These are phyloP conservation scores for Urocolius indicus DNA, from an alignment of 2,113 vertebrate genomes.

Conservation along the genomic window DNA sequence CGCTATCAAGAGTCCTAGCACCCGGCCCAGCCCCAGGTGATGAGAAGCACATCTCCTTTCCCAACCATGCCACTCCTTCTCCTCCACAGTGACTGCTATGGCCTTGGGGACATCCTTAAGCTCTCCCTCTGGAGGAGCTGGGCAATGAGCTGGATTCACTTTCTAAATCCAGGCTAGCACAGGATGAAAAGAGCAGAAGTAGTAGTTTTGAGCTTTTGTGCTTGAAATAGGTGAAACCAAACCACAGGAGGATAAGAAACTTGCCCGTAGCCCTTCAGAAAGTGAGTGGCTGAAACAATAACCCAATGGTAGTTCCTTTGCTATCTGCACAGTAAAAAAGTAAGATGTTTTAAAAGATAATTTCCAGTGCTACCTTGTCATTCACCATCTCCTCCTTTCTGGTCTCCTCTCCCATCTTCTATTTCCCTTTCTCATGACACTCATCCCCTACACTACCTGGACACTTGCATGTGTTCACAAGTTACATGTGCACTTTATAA, in stretches of 20 bases:
- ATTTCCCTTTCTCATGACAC: neutral
- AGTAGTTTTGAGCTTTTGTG: neutral
- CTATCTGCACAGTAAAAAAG: neutral
- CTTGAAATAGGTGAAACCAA: rapidly evolving
- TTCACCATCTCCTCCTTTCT: neutral
- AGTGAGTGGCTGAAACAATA: neutral
- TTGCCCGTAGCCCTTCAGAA: neutral
- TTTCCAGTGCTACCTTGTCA: neutral
- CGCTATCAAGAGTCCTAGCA: neutral
- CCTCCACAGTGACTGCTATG: neutral
- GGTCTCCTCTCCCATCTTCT: neutral
- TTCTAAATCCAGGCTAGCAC: neutral
- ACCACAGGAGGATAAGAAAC: neutral
- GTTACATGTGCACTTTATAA: neutral
- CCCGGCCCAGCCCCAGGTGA: neutral
- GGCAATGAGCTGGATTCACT: neutral
- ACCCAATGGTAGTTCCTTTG: neutral
- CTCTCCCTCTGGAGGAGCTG: neutral
- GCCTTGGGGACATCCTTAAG: neutral
- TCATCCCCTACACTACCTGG: neutral
- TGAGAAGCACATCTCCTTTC: neutral
- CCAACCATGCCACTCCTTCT: neutral
- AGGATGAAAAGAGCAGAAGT: neutral
- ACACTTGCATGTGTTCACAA: neutral
- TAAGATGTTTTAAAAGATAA: too few species aligned